phyloP scores from a whole-genome alignment of 1,140 invertebrate species.

The Adelges cooleyi region DNA sequence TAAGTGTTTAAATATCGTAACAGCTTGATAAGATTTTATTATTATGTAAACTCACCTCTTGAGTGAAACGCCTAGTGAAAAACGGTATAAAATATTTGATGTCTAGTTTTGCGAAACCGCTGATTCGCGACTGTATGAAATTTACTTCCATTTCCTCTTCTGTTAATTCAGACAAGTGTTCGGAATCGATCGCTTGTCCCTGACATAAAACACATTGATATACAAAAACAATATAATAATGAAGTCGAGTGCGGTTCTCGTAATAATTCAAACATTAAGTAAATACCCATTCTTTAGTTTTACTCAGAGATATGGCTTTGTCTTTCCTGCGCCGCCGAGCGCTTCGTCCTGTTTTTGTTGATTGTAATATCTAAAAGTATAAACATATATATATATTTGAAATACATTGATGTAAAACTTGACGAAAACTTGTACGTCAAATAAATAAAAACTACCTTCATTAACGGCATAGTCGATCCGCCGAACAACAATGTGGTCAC shows the following conservation, averaged over 20 bases:
- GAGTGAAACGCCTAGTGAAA: conserved; percentile 86
- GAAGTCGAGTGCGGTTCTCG: background rate
- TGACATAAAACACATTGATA: conserved; percentile 37
- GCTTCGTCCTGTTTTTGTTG: conserved; percentile 44
- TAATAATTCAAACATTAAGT: conserved; percentile 11
- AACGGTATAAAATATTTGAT: conserved; percentile 90
- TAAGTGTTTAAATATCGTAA: too few species aligned
- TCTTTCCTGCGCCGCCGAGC: conserved; percentile 45
- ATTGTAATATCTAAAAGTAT: conserved; percentile 44
- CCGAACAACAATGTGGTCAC: conserved; percentile 91
- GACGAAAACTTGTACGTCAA: conserved; percentile 42
- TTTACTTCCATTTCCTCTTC: conserved; percentile 40
- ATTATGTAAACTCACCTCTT: conserved; percentile 50
- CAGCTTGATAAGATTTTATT: background rate
- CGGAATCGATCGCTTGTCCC: conserved; percentile 91
- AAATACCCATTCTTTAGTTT: conserved; percentile 89
- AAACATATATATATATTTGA: conserved; percentile 19
- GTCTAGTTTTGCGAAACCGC: conserved; percentile 81
- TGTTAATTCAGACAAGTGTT: conserved; percentile 88
- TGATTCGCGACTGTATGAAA: conserved; percentile 44
- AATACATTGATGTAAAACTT: conserved; percentile 34
- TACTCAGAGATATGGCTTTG: conserved; percentile 84
- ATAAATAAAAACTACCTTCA: conserved; percentile 53
- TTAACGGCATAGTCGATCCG: conserved; percentile 90
- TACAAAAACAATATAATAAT: conserved; percentile 4